These are phyloP conservation scores for Cetoscarus ocellatus DNA, from an alignment of 2,797 vertebrate species.

Conservation along the genomic window DNA sequence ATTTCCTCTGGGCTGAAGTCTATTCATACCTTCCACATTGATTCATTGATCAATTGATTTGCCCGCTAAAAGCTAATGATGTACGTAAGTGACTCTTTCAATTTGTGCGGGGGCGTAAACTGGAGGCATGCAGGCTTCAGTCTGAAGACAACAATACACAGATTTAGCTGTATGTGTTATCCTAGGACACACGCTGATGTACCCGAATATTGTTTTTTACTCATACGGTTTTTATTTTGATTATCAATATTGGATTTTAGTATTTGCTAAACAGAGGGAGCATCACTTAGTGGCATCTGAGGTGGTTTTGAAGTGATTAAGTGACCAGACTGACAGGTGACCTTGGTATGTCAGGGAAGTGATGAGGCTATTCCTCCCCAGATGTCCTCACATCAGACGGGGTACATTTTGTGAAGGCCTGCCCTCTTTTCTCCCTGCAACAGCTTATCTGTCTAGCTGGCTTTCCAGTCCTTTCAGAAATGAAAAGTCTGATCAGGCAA, in stretches of 20 bases:
- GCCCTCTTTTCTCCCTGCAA: slow-evolving; percentile 26
- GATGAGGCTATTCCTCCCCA: slow-evolving; percentile 18
- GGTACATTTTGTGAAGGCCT: slow-evolving; percentile 32
- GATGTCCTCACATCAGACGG: slow-evolving; percentile 30
- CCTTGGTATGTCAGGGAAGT: slow-evolving; percentile 36
- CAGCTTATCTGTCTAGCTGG: slow-evolving; percentile 27
- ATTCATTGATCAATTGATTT: slow-evolving; percentile 87
- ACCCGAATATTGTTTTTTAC: slow-evolving; percentile 24
- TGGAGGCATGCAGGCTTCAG: slow-evolving; percentile 66
- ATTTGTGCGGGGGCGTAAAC: slow-evolving; percentile 67
- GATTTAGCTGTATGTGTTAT: slow-evolving; percentile 48
- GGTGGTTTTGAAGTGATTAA: slow-evolving; percentile 43
- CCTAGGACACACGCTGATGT: slow-evolving; percentile 41
- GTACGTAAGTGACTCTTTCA: slow-evolving; percentile 83
- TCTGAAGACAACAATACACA: slow-evolving; percentile 70
- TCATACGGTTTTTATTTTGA: neutral
- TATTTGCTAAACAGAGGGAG: slow-evolving; percentile 7
- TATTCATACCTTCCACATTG: slow-evolving; percentile 83
- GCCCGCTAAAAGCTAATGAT: slow-evolving; percentile 86
- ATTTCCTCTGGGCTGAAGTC: slow-evolving; percentile 78
- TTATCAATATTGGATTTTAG: slow-evolving; percentile 2
- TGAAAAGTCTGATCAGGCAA: neutral
- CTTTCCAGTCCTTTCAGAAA: slow-evolving; percentile 7
- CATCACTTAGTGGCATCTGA: slow-evolving; percentile 17
- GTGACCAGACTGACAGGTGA: slow-evolving; percentile 37